Evolutionary conservation across 2,113 vertebrate genomes (phyloP).

Genomic region (Menura novaehollandiae): DNA sequence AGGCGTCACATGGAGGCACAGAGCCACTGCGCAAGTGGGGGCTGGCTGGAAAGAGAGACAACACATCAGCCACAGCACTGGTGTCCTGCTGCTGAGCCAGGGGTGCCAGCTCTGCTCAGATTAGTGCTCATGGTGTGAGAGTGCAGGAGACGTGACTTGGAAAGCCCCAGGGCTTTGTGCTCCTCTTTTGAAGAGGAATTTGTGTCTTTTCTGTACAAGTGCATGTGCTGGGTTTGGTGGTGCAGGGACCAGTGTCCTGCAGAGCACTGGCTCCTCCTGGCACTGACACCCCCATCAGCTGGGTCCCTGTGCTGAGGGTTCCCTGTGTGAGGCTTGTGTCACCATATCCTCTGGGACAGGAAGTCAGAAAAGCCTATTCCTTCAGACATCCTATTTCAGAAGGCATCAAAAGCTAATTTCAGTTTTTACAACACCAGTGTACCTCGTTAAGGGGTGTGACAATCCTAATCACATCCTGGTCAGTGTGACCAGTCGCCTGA

Average conservation of each 20-base stretch:
- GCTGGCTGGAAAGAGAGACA: neutral
- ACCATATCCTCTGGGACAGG: neutral
- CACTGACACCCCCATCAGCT: neutral
- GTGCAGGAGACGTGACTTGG: fast-evolving
- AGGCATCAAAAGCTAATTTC: neutral
- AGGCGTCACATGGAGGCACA: neutral
- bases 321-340: neutral
- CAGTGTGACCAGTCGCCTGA: neutral
- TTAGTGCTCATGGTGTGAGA: neutral
- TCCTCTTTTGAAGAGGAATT: neutral
- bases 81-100: fast-evolving
- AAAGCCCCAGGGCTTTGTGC: neutral
- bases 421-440: neutral
- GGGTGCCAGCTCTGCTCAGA: fast-evolving
- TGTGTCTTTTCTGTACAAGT: neutral
- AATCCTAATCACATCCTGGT: neutral
- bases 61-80: fast-evolving
- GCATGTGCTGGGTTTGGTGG: neutral
- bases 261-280: neutral
- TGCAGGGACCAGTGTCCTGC: neutral
- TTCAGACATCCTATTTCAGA: neutral
- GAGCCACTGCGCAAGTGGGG: neutral
- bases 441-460: neutral
- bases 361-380: neutral
- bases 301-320: neutral